Conservation (phyloP, 2,888 invertebrate species). For the Pristionchus mayeri region DNA sequence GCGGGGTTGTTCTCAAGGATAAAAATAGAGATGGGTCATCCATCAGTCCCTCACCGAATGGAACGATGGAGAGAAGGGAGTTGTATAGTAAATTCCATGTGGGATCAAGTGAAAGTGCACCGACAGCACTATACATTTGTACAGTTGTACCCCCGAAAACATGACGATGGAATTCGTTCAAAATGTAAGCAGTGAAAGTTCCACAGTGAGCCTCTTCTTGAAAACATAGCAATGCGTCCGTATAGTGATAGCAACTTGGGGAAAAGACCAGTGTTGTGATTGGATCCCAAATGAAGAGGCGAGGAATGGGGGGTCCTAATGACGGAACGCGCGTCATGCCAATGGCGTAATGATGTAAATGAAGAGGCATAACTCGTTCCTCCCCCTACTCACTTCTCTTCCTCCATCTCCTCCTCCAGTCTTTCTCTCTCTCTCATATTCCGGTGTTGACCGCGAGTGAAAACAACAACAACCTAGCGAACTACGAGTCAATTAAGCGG, state of each 20-base stretch:
- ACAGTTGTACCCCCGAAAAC: neutral
- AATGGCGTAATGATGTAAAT: neutral
- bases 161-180: neutral
- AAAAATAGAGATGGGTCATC: too few relatives aligned
- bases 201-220: neutral
- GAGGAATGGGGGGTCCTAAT: neutral
- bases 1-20: neutral
- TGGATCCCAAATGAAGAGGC: neutral
- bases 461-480: constrained; percentile 18
- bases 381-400: neutral
- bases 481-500: constrained; percentile 3
- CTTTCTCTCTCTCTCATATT: too few relatives aligned
- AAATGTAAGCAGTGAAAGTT: constrained; percentile 20
- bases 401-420: neutral
- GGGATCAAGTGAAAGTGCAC: too few relatives aligned
- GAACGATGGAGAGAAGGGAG: neutral
- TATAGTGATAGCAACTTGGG: neutral
- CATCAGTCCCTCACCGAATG: neutral
- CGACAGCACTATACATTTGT: too few relatives aligned
- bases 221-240: constrained; percentile 7
- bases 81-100: too few relatives aligned
- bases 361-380: constrained; percentile 30
- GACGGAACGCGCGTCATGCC: neutral
- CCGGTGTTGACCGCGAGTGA: neutral
- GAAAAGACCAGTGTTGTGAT: neutral